These are phyloP conservation scores for Melozone crissalis DNA, from an alignment of 2,113 vertebrate species.

Conservation along the genomic window DNA sequence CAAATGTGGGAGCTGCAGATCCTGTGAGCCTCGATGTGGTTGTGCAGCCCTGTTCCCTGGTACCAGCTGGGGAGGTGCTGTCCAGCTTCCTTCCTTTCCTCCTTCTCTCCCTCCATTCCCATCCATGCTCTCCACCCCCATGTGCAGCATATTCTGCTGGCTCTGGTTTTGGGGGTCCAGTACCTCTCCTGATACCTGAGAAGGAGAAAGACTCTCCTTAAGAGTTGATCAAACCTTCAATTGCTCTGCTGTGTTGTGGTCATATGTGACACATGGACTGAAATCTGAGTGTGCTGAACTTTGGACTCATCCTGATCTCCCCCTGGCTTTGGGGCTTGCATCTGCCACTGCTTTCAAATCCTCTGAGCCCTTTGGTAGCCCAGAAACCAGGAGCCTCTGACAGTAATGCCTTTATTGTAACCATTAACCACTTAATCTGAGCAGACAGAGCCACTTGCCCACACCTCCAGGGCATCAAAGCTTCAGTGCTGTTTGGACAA, in stretches of 20 bases:
- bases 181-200: neutral
- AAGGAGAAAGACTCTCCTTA: neutral
- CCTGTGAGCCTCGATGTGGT: neutral
- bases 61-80: neutral
- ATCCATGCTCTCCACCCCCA: neutral
- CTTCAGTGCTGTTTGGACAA: neutral
- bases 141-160: neutral
- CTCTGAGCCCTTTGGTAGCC: neutral
- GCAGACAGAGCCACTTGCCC: neutral
- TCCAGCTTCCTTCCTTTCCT: neutral
- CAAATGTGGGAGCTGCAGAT: neutral
- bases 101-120: neutral
- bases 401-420: neutral
- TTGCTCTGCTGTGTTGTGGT: neutral
- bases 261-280: rapidly evolving
- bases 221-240: neutral
- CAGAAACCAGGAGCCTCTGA: neutral
- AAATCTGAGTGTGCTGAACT: neutral
- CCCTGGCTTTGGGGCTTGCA: neutral
- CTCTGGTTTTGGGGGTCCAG: neutral
- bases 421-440: neutral
- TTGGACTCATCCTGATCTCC: neutral
- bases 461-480: neutral
- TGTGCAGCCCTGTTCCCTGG: neutral
- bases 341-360: neutral